These are phyloP conservation scores for Augochlora pura DNA, from an alignment of 1,140 invertebrate genomes.

Conservation along the genomic window DNA sequence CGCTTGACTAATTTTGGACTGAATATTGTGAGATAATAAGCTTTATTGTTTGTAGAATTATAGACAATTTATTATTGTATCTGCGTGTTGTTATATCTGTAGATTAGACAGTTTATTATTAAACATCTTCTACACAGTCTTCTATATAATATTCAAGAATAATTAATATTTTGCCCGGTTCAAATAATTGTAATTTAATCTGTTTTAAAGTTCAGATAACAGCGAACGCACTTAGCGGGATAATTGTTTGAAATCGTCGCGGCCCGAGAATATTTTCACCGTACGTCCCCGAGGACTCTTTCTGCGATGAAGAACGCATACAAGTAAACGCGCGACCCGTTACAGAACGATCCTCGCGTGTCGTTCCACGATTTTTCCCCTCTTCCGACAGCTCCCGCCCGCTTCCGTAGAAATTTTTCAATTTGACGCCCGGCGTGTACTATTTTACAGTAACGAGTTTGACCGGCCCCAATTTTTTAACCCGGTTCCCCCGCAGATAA, in stretches of 20 bases:
- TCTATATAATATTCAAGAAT: too few species aligned
- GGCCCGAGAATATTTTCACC: background rate
- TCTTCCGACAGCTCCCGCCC: conserved; percentile 11
- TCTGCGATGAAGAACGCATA: background rate
- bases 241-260: background rate
- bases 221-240: too few species aligned
- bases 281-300: background rate
- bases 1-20: too few species aligned
- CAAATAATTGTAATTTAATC: too few species aligned
- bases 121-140: background rate
- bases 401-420: conserved; percentile 42
- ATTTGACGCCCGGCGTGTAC: conserved; percentile 2
- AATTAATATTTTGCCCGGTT: too few species aligned
- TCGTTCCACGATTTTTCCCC: conserved; percentile 40
- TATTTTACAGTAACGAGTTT: background rate
- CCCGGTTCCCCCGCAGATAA: background rate
- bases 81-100: too few species aligned
- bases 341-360: conserved; percentile 19
- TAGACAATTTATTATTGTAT: too few species aligned
- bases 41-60: too few species aligned
- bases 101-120: too few species aligned
- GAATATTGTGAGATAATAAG: too few species aligned
- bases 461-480: background rate
- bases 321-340: background rate
- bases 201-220: too few species aligned